phyloP scores from a whole-genome alignment of 1,140 invertebrate species.

The Ptiloglossa arizonensis region DNA sequence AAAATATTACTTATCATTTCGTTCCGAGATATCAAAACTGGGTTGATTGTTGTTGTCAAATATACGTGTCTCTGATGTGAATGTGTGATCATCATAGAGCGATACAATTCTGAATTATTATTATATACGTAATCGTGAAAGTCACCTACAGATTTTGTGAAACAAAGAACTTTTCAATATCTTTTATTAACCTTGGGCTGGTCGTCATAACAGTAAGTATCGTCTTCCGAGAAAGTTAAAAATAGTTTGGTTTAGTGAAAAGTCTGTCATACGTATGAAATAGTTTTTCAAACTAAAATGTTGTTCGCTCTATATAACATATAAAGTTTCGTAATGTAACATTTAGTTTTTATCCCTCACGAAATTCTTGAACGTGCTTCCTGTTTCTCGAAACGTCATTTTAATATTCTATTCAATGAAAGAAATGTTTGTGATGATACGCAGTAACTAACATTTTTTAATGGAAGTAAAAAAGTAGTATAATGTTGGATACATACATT shows the following conservation, averaged over 20 bases:
- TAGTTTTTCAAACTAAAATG: slow-evolving; percentile 21
- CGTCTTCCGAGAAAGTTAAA: slow-evolving; percentile 69
- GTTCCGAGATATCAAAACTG: slow-evolving; percentile 73
- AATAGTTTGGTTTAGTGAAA: slow-evolving; percentile 68
- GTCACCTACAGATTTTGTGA: slow-evolving; percentile 51
- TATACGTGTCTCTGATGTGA: slow-evolving; percentile 23
- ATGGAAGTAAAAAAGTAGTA: not conserved
- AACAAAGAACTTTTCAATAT: slow-evolving; percentile 75
- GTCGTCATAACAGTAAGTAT: slow-evolving; percentile 71
- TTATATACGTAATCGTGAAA: slow-evolving; percentile 24
- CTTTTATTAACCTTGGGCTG: slow-evolving; percentile 78
- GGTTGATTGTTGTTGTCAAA: slow-evolving; percentile 39
- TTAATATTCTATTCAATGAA: not conserved
- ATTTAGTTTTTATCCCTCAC: slow-evolving; percentile 6
- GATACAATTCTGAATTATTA: not conserved
- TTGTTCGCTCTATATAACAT: not conserved
- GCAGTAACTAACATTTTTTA: slow-evolving; percentile 12
- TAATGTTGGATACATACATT: not conserved
- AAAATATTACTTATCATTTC: slow-evolving; percentile 72
- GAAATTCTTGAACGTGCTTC: slow-evolving; percentile 1
- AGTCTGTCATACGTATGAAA: slow-evolving; percentile 22
- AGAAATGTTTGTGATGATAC: not conserved
- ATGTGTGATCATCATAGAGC: slow-evolving; percentile 4
- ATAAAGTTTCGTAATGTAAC: slow-evolving; percentile 18
- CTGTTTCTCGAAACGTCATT: not conserved